These are phyloP conservation scores for Pachypanchax playfairii DNA, from an alignment of 2,113 vertebrate genomes.

Conservation along the genomic window DNA sequence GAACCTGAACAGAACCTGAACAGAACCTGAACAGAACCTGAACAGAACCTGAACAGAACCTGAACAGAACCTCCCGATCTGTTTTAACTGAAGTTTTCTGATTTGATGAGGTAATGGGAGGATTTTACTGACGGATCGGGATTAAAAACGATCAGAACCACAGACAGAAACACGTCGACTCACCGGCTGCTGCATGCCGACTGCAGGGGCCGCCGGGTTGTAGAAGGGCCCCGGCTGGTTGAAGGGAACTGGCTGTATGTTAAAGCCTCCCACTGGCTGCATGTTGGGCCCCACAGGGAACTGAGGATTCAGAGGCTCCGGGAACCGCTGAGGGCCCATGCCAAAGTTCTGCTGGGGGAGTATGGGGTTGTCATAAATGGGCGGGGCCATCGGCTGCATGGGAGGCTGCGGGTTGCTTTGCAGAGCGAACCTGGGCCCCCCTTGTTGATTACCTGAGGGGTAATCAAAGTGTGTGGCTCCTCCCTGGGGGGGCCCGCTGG, in stretches of 20 bases:
- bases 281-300: slow-evolving; percentile 84
- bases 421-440: slow-evolving; percentile 73
- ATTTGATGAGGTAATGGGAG: no score
- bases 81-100: no score
- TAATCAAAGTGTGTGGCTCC: slow-evolving; percentile 83
- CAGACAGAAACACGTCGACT: slow-evolving; percentile 37
- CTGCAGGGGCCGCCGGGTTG: slow-evolving; percentile 81
- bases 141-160: neutral
- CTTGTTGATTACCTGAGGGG: slow-evolving; percentile 80
- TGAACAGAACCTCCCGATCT: no score
- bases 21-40: no score
- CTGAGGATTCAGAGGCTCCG: slow-evolving; percentile 80
- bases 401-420: slow-evolving; percentile 75
- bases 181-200: slow-evolving; percentile 84
- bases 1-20: no score
- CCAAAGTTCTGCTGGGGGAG: slow-evolving; percentile 80
- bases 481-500: slow-evolving; percentile 77
- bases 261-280: slow-evolving; percentile 82
- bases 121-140: no score
- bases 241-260: slow-evolving; percentile 78
- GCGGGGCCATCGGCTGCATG: slow-evolving; percentile 74
- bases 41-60: no score
- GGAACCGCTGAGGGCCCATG: slow-evolving; percentile 79
- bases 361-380: slow-evolving; percentile 82
- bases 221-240: slow-evolving; percentile 77